Base-by-base conservation (phyloP, 2,797 vertebrate species). In the Bryconaethiops microstoma region DNA sequence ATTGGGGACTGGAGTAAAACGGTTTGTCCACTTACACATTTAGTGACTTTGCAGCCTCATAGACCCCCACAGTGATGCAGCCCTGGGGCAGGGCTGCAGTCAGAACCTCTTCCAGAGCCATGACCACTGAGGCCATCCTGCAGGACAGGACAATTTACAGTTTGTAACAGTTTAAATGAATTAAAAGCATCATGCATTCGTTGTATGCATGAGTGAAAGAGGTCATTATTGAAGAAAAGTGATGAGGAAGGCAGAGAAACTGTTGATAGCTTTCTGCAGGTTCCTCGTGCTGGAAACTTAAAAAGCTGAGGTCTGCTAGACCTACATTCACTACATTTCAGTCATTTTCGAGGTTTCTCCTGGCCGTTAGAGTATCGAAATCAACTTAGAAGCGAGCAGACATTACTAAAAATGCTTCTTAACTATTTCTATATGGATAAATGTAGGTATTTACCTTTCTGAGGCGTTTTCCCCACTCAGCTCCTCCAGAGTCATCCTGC, bases 401-500 rank as follows among this genome's bases (percentile, higher is more conserved):
- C 5, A 12, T 42, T 4, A 16, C 29, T 7, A 42, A 13, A 59
- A 59, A 21, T 59, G 2, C 19, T 16, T 39, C 16, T 65, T 1
- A 5, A 5, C 19, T 29, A 39, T 29, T 39, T 64, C 17, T 40
- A 10, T 35, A 14, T 19, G 4, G 0, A 67, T 9, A 9, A 67
- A 13, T 42, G 2, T 0, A 1, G 0, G 4, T 0, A 1, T 12
- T 8, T 70, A 97, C 96, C 95, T 96, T 91, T 96, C 96, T 85
- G 94, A 88, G 71, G 93, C 91, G 86, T 95, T 94, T 25, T 96
- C 97, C 87, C 94, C 95, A 57, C 92, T 86, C 74, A 94, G 92
- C 87, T 98, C 97, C 88, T 97, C 97, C 90, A 98, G 93, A 91
- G 97, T 97, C 97, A 98, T 97, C 87, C 93, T 96, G 95, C 93